Evolutionary conservation across 2,888 invertebrate genomes (phyloP).

Genomic region (Heteropelma amictum): DNA sequence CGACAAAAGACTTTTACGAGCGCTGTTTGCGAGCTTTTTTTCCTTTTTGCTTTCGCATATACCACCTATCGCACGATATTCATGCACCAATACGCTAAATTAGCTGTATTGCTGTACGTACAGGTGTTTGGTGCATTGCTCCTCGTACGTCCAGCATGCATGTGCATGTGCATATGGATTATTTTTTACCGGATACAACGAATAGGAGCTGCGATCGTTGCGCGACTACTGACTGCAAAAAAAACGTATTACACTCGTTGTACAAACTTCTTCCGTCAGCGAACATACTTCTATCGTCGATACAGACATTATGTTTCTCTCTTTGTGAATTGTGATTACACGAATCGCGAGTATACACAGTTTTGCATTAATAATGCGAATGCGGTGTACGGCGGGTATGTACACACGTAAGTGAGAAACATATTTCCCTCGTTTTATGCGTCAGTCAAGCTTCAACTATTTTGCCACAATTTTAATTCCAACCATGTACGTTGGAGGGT

Average conservation of each 20-base stretch:
- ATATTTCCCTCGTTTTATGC: too few relatives aligned
- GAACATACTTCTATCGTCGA: constrained; percentile 17
- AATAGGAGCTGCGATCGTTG: constrained; percentile 9
- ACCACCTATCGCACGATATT: constrained; percentile 49
- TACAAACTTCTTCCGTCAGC: background rate
- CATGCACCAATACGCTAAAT: constrained; percentile 27
- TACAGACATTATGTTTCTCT: constrained; percentile 52
- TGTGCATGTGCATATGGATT: constrained; percentile 25
- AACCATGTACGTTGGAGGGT: too few relatives aligned
- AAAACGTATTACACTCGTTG: constrained; percentile 30
- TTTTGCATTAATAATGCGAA: background rate
- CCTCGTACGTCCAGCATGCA: background rate
- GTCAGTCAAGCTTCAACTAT: too few relatives aligned
- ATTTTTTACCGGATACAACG: constrained; percentile 22
- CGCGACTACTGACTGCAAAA: background rate
- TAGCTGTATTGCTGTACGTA: constrained; percentile 13
- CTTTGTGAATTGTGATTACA: constrained; percentile 33
- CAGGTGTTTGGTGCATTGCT: too few relatives aligned
- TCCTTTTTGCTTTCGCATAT: constrained; percentile 29
- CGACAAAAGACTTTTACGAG: constrained; percentile 60
- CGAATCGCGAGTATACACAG: background rate
- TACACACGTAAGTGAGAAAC: too few relatives aligned
- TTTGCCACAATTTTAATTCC: too few relatives aligned
- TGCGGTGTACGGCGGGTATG: too few relatives aligned
- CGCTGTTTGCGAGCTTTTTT: constrained; percentile 51